phyloP scores from a whole-genome alignment of 2,888 invertebrate genomes.

The Trichopria drosophilae region DNA sequence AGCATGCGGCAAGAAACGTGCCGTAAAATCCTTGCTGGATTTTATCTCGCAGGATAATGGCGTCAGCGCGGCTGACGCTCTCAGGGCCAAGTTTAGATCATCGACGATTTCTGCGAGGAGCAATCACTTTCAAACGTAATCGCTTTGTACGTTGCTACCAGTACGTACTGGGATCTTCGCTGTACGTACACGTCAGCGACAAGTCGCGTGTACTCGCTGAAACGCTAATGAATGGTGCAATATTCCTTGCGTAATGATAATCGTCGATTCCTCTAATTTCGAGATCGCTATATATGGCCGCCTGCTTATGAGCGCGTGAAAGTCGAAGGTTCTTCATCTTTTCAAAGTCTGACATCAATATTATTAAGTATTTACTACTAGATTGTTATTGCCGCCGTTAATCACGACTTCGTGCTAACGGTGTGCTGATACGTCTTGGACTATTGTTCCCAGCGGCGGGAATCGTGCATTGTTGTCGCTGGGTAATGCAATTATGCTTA shows the following conservation, averaged over 20 bases:
- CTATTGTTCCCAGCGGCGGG: too few relatives aligned
- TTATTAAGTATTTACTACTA: not conserved
- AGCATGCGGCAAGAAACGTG: too few relatives aligned
- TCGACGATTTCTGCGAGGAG: conserved; percentile 41
- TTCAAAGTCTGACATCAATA: not conserved
- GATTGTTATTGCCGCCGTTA: not conserved
- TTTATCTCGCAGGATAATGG: conserved; percentile 15
- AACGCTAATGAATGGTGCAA: conserved; percentile 28
- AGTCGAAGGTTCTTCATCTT: conserved; percentile 28
- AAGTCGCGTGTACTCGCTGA: not conserved
- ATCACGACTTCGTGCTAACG: too few relatives aligned
- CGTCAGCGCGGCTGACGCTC: not conserved
- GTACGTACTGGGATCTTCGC: conserved; percentile 11
- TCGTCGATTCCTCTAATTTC: conserved; percentile 30
- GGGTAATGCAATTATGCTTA: too few relatives aligned
- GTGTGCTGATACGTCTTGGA: too few relatives aligned
- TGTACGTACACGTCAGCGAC: conserved; percentile 3
- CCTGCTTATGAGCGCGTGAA: conserved; percentile 28
- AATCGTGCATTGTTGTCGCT: too few relatives aligned
- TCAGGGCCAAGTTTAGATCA: conserved; percentile 57
- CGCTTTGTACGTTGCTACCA: not conserved
- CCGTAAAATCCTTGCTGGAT: too few relatives aligned
- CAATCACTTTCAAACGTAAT: conserved; percentile 33
- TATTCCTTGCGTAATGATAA: conserved; percentile 28
- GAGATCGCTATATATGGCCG: conserved; percentile 12